These are phyloP conservation scores for Gymnocheta viridis DNA, from an alignment of 2,888 invertebrate genomes.

Conservation along the genomic window DNA sequence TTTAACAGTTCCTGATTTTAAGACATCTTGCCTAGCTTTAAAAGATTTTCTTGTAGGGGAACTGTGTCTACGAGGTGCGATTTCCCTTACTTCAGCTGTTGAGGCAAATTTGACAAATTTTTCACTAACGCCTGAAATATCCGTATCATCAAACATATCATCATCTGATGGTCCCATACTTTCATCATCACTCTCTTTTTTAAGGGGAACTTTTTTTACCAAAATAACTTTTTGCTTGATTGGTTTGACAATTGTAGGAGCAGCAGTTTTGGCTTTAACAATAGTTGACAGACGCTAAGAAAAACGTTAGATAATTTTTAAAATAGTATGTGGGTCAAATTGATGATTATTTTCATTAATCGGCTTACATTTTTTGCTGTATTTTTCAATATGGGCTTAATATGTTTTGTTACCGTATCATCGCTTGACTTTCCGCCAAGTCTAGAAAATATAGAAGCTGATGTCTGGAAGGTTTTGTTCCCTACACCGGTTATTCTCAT, in stretches of 20 bases:
- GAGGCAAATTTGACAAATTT: slow-evolving; percentile 82
- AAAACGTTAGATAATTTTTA: not conserved
- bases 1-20: slow-evolving; percentile 72
- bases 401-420: slow-evolving; percentile 72
- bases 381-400: slow-evolving; percentile 80
- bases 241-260: slow-evolving; percentile 67
- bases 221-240: slow-evolving; percentile 80
- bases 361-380: slow-evolving; percentile 73
- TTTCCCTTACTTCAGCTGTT: slow-evolving; percentile 82
- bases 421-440: slow-evolving; percentile 77
- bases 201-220: slow-evolving; percentile 81
- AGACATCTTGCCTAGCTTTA: slow-evolving; percentile 57
- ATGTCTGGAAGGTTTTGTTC: slow-evolving; percentile 69
- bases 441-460: slow-evolving; percentile 80
- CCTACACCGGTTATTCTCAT: slow-evolving; percentile 75
- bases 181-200: slow-evolving; percentile 76
- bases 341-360: too few species aligned
- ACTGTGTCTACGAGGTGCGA: slow-evolving; percentile 73
- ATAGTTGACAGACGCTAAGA: slow-evolving; percentile 72
- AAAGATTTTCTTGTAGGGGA: slow-evolving; percentile 54
- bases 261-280: slow-evolving; percentile 74
- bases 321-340: too few species aligned
- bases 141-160: slow-evolving; percentile 70
- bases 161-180: slow-evolving; percentile 72
- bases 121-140: slow-evolving; percentile 72